A percentile compares a stretch with the other conserved stretches of the same genome.
Evolutionary conservation across 2,113 vertebrate genomes (phyloP).

Genomic region (Crotophaga sulcirostris): DNA sequence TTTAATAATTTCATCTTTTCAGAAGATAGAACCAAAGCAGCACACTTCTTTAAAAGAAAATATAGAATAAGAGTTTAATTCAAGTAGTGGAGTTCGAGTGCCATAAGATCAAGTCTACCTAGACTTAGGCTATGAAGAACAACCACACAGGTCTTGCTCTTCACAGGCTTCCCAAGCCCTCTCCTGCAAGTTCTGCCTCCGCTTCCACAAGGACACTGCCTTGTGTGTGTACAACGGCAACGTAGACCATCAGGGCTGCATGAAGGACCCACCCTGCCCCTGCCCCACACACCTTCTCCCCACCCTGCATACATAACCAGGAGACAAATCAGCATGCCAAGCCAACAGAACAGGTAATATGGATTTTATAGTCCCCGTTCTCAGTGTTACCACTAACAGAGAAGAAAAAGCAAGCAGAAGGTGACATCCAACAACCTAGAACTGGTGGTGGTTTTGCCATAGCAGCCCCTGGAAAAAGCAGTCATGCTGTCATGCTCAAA

Average conservation of each 20-base stretch:
- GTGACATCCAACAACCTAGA: neutral
- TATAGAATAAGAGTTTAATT: neutral
- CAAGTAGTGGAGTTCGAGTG: neutral
- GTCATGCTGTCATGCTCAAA: neutral
- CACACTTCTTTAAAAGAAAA: neutral
- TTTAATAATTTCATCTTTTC: neutral
- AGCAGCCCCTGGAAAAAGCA: neutral
- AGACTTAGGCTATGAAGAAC: neutral
- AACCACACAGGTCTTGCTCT: neutral
- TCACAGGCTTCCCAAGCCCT: neutral
- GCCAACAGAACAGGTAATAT: neutral
- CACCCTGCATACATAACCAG: rapidly evolving
- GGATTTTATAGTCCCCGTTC: neutral
- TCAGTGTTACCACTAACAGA: neutral
- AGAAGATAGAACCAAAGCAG: neutral
- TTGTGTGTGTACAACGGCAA: neutral
- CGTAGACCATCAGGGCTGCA: neutral
- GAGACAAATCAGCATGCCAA: neutral
- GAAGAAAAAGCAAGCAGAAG: neutral
- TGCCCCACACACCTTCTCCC: neutral
- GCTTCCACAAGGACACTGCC: neutral
- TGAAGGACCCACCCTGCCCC: neutral
- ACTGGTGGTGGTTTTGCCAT: neutral
- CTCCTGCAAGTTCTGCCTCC: neutral
- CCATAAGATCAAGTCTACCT: neutral